Evolutionary conservation across 1,140 invertebrate genomes (phyloP), one percentile per base, ranked within the genome.

Genomic region (Drosophila cardini): DNA sequence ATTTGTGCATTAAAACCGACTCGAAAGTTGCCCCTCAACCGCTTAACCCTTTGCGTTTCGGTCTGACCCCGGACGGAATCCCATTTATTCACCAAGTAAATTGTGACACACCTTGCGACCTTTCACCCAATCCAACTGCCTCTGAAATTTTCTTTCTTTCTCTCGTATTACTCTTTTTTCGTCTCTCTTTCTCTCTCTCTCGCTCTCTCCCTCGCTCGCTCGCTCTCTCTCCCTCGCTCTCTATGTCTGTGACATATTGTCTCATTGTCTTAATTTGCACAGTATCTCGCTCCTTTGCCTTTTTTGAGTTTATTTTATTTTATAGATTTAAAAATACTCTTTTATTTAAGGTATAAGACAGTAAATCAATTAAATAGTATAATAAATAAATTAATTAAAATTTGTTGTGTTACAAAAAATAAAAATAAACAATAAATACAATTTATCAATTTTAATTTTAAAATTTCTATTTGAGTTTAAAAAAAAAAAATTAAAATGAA

Each of bases 1-100:
- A 83, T 89, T 69, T 87, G 76, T 87, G 72, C 63, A 72, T 72
- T 60, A 74, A 76, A 76, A 69, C 38, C 30, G 32, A 42, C 10
- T 13, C 42, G 16, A 42, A 42, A 38, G 48, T 38, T 40, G 52
- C 32, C 9, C 32, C 15, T 7, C 40, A 55, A 30, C 30, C 42
- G 16, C 13, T 46, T 43, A 62, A 69, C 34, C 38, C 40, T 61
- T 69, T 52, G 10, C 34, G 15, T 32, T 36, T 5, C 26, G n/a
- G 10, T 62, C 18, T n/a, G 3, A 38, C 18, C 48, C n/a, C 18
- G 38, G 36, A 42, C 32, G 32, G 15, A 57, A 38, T 32, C 30
- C 48, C 55, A 60, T 67, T 72, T 50, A 52, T 57, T 56, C 69
- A 6, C 15, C 46, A 61, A 53, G 69, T 68, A 60, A 60, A 45